Base-by-base conservation (phyloP, 2,113 vertebrate genomes). In the Etheostoma spectabile region DNA sequence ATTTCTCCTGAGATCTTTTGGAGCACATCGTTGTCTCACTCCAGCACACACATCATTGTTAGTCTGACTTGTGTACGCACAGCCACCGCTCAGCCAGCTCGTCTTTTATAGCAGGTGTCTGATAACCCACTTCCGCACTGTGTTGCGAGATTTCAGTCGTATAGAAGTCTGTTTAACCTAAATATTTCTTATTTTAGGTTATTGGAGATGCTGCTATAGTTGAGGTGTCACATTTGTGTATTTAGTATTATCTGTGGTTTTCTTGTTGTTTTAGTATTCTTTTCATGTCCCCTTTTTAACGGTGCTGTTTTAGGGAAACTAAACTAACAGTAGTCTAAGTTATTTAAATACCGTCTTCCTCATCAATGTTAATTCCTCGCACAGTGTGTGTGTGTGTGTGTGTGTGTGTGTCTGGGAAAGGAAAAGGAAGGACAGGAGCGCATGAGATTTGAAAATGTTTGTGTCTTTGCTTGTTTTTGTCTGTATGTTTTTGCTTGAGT, bases 81-180 rank as follows among this genome's bases (percentile, higher is more conserved):
- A 74, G 73, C 65, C 62, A 57, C 78, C 52, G 13, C 71, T 72
- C 79, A 74, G 38, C 18, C 62, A 38, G 42, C 18, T 84, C 77
- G 81, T 88, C 85, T 87, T 51, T 48, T 74, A 71, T 19, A 79
- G 93, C 93, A 93, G 93, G 93, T 93, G 93, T 88, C 76, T 89
- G 46, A 67, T 60, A 30, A n/a, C 51, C 30, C 74, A 91, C 93
- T 93, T 93, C 93, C 91, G 88, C 90, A 84, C 75, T 89, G 52
- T 68, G 66, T 63, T 46, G 57, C 21, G 53, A 74, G 22, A 76
- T 65, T 46, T 4, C 15, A n/a, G 42, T 30, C 18, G 3, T 24
- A 6, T 18, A 38, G 52, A 8, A 19, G 2, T 65, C 18, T 82
- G 65, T 66, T n/a, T 22, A 21, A 16, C 14, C 6, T 6, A 14